Percentiles rank a stretch among this genome's conserved stretches.
Evolutionary conservation across 2,113 vertebrate species (phyloP).

Genomic region (Thermophis baileyi): DNA sequence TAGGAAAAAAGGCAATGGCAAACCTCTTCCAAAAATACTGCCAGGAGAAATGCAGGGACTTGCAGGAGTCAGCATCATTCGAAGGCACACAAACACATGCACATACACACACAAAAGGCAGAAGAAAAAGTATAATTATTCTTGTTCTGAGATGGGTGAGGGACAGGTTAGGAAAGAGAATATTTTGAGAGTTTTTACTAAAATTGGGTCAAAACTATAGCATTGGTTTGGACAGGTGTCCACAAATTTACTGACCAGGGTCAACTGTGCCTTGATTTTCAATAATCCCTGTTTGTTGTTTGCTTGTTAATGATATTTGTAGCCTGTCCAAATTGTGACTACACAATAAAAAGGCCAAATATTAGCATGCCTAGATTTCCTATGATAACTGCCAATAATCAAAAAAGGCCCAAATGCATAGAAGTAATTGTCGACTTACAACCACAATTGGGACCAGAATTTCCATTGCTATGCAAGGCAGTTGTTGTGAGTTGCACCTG

Average conservation of each 20-base stretch:
- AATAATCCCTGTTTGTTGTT: not conserved
- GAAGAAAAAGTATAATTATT: not conserved
- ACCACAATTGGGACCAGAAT: not conserved
- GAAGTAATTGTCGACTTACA: not conserved
- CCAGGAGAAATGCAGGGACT: not conserved
- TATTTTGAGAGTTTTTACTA: not conserved
- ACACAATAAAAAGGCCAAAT: not conserved
- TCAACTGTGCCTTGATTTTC: not conserved
- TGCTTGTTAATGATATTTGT: not conserved
- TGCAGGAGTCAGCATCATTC: not conserved
- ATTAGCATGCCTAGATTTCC: not conserved
- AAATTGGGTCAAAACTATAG: not conserved
- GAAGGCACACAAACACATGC: not conserved
- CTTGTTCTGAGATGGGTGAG: not conserved
- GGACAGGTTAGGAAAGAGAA: not conserved
- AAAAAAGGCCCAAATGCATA: not conserved
- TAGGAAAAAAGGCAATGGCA: not conserved
- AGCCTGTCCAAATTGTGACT: not conserved
- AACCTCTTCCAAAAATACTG: not conserved
- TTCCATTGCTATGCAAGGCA: not conserved
- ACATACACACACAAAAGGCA: not conserved
- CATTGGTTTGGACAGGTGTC: not conserved
- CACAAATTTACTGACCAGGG: not conserved
- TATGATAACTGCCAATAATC: not conserved
- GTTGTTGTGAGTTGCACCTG: not conserved